phyloP scores from a whole-genome alignment of 2,113 vertebrate species.

The Nothoprocta perdicaria region DNA sequence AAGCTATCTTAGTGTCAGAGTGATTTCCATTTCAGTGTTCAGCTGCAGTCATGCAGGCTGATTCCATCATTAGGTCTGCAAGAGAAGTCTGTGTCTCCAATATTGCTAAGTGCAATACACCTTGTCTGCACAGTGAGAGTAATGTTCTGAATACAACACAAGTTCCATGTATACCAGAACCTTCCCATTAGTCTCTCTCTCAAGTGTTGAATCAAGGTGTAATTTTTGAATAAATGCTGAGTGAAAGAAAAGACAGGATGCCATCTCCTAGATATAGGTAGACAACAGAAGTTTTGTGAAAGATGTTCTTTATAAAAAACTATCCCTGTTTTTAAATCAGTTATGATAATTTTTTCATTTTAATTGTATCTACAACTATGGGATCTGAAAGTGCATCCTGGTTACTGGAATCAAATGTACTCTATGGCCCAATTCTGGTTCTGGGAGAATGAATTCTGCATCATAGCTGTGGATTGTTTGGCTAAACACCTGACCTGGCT shows the following conservation, averaged over 20 bases:
- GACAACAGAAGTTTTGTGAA: neutral
- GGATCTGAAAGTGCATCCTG: neutral
- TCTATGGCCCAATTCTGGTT: neutral
- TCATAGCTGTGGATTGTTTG: accelerated
- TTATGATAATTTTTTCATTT: neutral
- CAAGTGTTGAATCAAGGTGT: neutral
- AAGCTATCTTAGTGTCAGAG: neutral
- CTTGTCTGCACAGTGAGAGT: neutral
- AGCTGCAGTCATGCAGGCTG: neutral
- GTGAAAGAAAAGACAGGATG: neutral
- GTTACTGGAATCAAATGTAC: neutral
- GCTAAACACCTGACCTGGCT: neutral
- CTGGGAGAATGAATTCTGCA: neutral
- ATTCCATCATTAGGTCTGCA: neutral
- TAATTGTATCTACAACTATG: neutral
- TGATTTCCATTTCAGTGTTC: neutral
- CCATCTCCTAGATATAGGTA: neutral
- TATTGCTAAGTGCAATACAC: neutral
- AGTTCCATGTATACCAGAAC: neutral
- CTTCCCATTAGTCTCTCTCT: neutral
- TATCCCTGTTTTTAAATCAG: neutral
- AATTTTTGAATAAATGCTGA: neutral
- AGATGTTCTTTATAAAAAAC: neutral
- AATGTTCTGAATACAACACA: neutral
- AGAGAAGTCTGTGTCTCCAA: neutral